Percentiles rank a stretch among this genome's conserved stretches.
Evolutionary conservation across 2,888 invertebrate species (phyloP).

Genomic region (Actias luna): DNA sequence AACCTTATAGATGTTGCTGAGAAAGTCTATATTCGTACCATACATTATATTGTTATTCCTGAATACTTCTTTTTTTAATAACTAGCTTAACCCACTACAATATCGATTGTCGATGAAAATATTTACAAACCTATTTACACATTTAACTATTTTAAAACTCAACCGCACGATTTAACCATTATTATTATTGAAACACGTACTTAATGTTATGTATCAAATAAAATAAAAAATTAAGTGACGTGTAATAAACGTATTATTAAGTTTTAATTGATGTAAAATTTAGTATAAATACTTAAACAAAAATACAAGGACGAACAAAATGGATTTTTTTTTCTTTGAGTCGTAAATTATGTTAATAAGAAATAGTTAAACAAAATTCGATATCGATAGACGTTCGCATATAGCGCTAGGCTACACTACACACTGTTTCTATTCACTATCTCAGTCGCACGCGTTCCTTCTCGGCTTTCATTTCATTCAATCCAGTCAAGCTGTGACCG

Average conservation of each 20-base stretch:
- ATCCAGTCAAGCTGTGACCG: constrained; percentile 52
- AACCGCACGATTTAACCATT: no score
- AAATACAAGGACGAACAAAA: background rate
- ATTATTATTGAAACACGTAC: no score
- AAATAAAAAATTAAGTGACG: no score
- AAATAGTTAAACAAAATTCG: constrained; percentile 20
- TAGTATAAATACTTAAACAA: background rate
- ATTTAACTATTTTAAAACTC: background rate
- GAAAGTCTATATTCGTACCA: constrained; percentile 19
- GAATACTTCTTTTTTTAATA: constrained; percentile 13
- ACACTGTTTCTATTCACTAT: constrained; percentile 39
- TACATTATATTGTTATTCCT: constrained; percentile 11
- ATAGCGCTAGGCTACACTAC: constrained; percentile 20
- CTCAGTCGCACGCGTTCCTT: constrained; percentile 42
- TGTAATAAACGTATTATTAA: no score
- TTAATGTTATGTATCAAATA: no score
- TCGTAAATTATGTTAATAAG: background rate
- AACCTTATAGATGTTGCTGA: background rate
- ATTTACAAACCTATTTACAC: background rate
- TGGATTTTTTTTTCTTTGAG: background rate
- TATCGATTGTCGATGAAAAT: constrained; percentile 11
- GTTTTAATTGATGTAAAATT: no score
- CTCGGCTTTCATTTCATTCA: constrained; percentile 19
- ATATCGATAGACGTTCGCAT: constrained; percentile 29
- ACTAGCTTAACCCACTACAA: background rate